A percentile compares a stretch with the other conserved stretches of the same genome.
These are phyloP conservation scores for Sialis lutaria DNA, from an alignment of 2,888 invertebrate genomes.

Conservation along the genomic window DNA sequence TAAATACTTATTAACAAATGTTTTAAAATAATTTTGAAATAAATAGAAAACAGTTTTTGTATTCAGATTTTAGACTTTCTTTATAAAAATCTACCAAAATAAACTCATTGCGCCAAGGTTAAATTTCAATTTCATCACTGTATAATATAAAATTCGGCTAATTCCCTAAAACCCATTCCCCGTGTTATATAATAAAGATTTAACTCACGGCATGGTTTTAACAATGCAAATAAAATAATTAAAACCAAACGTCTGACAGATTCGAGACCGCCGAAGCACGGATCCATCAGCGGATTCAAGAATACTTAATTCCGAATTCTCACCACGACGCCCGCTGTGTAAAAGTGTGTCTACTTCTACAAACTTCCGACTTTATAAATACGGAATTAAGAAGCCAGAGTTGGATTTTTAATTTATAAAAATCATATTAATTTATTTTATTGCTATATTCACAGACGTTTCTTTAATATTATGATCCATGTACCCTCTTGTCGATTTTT, in stretches of 20 bases:
- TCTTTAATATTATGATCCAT: too few relatives aligned
- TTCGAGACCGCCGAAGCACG: background rate
- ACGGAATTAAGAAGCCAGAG: constrained; percentile 14
- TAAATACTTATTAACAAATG: too few relatives aligned
- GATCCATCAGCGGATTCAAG: background rate
- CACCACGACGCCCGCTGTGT: constrained; percentile 11
- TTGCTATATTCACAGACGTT: too few relatives aligned
- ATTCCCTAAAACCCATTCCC: too few relatives aligned
- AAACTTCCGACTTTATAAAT: constrained; percentile 21
- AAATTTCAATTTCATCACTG: too few relatives aligned
- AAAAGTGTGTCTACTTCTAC: constrained; percentile 4
- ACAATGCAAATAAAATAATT: constrained; percentile 4
- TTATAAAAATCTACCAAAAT: too few relatives aligned
- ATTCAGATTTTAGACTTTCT: too few relatives aligned
- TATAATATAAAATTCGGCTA: too few relatives aligned
- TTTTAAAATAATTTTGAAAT: too few relatives aligned
- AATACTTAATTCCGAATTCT: background rate
- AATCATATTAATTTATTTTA: background rate
- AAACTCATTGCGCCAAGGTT: too few relatives aligned
- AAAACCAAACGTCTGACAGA: constrained; percentile 1
- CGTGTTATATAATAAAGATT: background rate
- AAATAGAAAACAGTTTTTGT: too few relatives aligned
- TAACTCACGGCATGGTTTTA: background rate
- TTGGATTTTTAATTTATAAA: background rate
- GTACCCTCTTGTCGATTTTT: too few relatives aligned